Base-by-base conservation (phyloP, 2,113 vertebrate species). In the Gallinago media region DNA sequence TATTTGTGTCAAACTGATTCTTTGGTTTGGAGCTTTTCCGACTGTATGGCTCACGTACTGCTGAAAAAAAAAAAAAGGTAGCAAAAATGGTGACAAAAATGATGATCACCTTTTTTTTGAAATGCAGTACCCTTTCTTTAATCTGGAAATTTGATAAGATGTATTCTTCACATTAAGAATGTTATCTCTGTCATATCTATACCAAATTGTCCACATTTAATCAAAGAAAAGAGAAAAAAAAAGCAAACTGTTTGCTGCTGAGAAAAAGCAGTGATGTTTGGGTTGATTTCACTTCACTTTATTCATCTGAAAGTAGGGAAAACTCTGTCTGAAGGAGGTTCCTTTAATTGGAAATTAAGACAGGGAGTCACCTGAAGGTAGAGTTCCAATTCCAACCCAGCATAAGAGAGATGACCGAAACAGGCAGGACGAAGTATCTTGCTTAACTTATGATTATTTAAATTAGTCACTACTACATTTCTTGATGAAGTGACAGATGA, bases 381-480 rank as follows among this genome's bases (percentile, higher is more conserved):
- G 12, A 75, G 17, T n/a, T 49, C 61, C 31, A 78, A 22, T n/a
- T 49, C 61, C 31, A 78, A 22, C 18, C 4, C 31, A 38, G 2
- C 7, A 62, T 47, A 56, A 83, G 22, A 58, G 8, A 88, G n/a
- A 38, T 59, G 6, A 72, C 12, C 20, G 50, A 65, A 91, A 81
- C 18, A 32, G 21, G 21, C 34, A 42, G 31, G 32, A 58, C 3
- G 1, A 82, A 74, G 65, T 46, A 2, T 44, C 15, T 44, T 76
- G 42, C 56, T 55, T 63, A 10, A 44, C 7, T 77, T 38, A 18
- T 4, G 15, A 38, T 83, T 29, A 66, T 72, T 56, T 86, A 91
- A 94, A 94, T 91, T 79, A 87, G 89, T 95, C 92, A 77, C 29
- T 63, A 85, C 52, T 62, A n/a, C 75, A 88, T 92, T 59, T 95